Percentiles rank a stretch among this genome's conserved stretches.
These are phyloP conservation scores for Amiota minor DNA, from an alignment of 2,888 invertebrate species.

Conservation along the genomic window DNA sequence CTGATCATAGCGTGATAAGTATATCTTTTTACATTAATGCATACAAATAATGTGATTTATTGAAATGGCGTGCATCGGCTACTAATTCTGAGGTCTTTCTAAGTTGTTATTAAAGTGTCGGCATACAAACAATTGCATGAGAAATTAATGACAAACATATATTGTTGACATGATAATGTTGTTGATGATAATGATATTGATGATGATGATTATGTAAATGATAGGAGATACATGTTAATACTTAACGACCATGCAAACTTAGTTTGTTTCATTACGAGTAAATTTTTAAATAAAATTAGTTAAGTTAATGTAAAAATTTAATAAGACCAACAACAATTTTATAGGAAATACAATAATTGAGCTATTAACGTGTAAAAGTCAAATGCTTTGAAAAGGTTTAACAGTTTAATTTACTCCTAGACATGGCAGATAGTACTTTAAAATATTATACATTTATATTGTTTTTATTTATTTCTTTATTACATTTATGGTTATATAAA, in stretches of 20 bases:
- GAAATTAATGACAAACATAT: neutral
- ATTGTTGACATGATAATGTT: neutral
- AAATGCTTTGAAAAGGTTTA: neutral
- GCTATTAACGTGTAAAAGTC: neutral
- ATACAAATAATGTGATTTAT: neutral
- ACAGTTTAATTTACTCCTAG: neutral
- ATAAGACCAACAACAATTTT: neutral
- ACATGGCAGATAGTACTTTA: neutral
- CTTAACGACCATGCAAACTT: too few species aligned
- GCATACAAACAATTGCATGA: neutral
- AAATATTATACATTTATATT: neutral
- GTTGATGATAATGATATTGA: neutral
- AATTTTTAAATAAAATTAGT: too few species aligned
- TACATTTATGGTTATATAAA: neutral
- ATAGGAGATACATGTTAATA: neutral
- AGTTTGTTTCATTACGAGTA: too few species aligned
- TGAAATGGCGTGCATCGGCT: neutral
- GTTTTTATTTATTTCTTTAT: neutral
- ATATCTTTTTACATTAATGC: neutral
- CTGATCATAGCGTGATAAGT: too few species aligned
- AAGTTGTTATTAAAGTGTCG: neutral
- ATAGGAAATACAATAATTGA: neutral
- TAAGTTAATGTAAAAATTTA: neutral
- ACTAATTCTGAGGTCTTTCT: neutral
- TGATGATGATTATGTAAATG: neutral